These are phyloP conservation scores for Oriolus oriolus DNA, from an alignment of 2,113 vertebrate genomes.

Conservation along the genomic window DNA sequence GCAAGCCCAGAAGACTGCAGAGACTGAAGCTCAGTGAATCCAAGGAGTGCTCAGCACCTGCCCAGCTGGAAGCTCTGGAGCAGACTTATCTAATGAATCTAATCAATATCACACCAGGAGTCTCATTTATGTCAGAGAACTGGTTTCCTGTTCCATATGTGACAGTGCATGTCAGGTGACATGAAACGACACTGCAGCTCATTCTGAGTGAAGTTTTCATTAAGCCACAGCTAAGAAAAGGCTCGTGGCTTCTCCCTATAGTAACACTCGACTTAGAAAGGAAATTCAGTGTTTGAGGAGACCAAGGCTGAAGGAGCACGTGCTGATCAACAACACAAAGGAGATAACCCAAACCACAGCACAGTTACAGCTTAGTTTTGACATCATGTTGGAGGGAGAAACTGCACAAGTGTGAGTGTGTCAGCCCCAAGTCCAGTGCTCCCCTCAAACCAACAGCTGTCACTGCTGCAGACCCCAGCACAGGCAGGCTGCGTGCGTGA, in stretches of 20 bases:
- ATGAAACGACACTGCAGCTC: not conserved
- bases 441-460: not conserved
- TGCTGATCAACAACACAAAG: not conserved
- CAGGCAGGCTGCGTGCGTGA: not conserved
- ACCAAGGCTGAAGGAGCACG: not conserved
- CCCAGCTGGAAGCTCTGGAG: not conserved
- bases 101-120: not conserved
- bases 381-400: fast-evolving
- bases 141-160: fast-evolving
- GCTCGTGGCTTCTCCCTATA: not conserved
- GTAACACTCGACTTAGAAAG: fast-evolving
- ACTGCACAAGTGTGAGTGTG: fast-evolving
- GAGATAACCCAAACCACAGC: not conserved
- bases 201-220: not conserved
- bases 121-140: not conserved
- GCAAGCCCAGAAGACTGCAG: not conserved
- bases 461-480: not conserved
- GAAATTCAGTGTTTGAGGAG: not conserved
- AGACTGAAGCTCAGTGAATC: fast-evolving
- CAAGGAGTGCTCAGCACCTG: fast-evolving
- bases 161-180: fast-evolving
- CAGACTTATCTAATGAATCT: too few species aligned
- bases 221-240: not conserved
- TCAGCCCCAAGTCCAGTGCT: not conserved
- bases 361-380: not conserved